These are phyloP conservation scores for Apolygus lucorum DNA, from an alignment of 1,140 invertebrate species.

Conservation along the genomic window DNA sequence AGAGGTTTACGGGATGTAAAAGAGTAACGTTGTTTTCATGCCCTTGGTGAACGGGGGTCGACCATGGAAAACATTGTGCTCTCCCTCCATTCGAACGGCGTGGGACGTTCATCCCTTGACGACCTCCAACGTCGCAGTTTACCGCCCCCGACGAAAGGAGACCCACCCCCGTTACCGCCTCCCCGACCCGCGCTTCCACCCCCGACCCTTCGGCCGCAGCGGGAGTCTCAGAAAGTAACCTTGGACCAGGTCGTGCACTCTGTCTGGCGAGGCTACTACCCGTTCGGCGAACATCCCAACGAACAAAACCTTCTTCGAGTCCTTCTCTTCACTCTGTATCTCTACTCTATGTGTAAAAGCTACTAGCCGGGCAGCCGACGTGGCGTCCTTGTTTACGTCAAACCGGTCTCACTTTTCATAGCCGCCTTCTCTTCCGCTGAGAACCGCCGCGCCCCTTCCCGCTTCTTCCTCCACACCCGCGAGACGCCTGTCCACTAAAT, in stretches of 20 bases:
- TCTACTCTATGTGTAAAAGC: not conserved
- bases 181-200: not conserved
- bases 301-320: not conserved
- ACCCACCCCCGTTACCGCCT: not conserved
- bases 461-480: not conserved
- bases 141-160: not conserved
- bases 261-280: slow-evolving; percentile 8
- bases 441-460: no score
- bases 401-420: not conserved
- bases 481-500: not conserved
- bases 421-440: slow-evolving; percentile 6
- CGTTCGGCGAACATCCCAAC: not conserved
- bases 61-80: no score
- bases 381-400: slow-evolving; percentile 4
- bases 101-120: no score
- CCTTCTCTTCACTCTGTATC: not conserved
- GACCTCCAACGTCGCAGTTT: no score
- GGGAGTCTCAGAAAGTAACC: slow-evolving; percentile 3
- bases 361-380: not conserved
- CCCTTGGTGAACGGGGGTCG: no score
- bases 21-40: no score
- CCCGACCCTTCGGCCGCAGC: not conserved
- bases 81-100: no score
- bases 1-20: no score
- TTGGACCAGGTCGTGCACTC: slow-evolving; percentile 18